These are phyloP conservation scores for Eupithecia exiguata DNA, from an alignment of 2,888 invertebrate species.

Conservation along the genomic window DNA sequence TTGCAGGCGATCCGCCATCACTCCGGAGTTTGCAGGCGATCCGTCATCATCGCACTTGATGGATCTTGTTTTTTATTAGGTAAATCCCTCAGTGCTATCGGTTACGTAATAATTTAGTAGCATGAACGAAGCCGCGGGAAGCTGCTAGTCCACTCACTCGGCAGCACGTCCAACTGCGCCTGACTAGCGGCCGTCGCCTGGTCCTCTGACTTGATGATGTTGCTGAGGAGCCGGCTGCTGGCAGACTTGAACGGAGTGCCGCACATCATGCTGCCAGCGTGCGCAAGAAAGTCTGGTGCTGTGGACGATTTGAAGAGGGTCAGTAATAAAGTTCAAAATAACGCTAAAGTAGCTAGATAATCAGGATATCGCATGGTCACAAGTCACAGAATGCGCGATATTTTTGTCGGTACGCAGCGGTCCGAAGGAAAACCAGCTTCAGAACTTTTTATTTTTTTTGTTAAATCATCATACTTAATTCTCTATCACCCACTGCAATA, in stretches of 20 bases:
- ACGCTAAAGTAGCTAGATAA: neutral
- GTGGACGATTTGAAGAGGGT: slow-evolving; percentile 10
- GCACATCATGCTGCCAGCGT: slow-evolving; percentile 85
- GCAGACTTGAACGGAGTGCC: slow-evolving; percentile 81
- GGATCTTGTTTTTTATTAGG: no score
- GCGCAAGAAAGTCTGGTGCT: slow-evolving; percentile 79
- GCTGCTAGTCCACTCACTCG: slow-evolving; percentile 71
- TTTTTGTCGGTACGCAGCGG: neutral
- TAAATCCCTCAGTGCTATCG: no score
- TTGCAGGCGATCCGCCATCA: no score
- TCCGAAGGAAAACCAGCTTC: no score
- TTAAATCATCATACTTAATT: neutral
- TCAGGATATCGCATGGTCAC: neutral
- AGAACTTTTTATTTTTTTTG: neutral
- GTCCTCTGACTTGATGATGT: slow-evolving; percentile 73
- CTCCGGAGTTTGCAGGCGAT: no score
- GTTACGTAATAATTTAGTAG: neutral
- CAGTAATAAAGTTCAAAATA: neutral
- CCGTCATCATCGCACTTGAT: no score
- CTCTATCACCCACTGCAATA: neutral
- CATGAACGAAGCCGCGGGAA: neutral
- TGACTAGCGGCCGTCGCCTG: slow-evolving; percentile 66
- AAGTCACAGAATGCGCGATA: neutral
- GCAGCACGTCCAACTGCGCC: slow-evolving; percentile 77
- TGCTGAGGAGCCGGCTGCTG: slow-evolving; percentile 71